These are phyloP conservation scores for Pyralis farinalis DNA, from an alignment of 2,888 invertebrate genomes.

Conservation along the genomic window DNA sequence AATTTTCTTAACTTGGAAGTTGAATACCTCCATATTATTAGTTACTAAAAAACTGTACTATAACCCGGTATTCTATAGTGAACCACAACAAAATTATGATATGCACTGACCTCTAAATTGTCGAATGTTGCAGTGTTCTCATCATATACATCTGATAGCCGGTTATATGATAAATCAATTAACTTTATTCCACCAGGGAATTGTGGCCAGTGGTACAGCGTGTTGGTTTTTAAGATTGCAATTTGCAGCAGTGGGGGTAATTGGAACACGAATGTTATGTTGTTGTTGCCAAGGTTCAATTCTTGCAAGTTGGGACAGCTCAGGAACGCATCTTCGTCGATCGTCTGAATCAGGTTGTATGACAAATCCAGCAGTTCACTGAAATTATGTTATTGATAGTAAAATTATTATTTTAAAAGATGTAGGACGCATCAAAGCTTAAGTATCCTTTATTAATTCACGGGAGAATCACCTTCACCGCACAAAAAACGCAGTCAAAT, in stretches of 20 bases:
- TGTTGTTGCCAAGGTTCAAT: constrained; percentile 70
- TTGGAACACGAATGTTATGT: constrained; percentile 62
- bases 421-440: no score
- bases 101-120: constrained; percentile 58
- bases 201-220: constrained; percentile 64
- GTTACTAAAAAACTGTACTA: no score
- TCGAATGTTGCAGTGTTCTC: constrained; percentile 48
- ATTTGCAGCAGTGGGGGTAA: constrained; percentile 60
- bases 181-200: constrained; percentile 64
- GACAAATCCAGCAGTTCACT: constrained; percentile 70
- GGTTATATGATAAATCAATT: constrained; percentile 67
- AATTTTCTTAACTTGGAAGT: no score
- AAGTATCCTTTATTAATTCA: no score
- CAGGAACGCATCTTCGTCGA: constrained; percentile 62
- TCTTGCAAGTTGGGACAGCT: constrained; percentile 56
- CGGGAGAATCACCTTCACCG: no score
- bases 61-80: no score
- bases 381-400: no score
- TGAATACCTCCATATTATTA: no score
- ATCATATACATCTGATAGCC: constrained; percentile 56
- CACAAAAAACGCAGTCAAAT: no score
- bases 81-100: no score
- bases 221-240: constrained; percentile 61
- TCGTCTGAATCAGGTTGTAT: constrained; percentile 65
- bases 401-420: no score